These are phyloP conservation scores for Eurytoma californica DNA, from an alignment of 2,888 invertebrate species.

Conservation along the genomic window DNA sequence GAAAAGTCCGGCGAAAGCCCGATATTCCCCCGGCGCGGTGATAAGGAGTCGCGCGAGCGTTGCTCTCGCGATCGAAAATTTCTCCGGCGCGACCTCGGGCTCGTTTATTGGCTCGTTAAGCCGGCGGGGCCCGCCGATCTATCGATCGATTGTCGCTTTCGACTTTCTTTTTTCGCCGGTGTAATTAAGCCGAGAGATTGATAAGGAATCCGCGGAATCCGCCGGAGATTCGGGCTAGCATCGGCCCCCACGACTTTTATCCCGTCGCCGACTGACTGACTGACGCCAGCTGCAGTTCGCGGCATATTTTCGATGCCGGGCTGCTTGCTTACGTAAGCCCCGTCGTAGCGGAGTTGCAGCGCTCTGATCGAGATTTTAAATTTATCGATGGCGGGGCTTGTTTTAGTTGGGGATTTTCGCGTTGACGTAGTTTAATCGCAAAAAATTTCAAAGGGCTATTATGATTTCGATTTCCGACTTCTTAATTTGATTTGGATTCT, in stretches of 20 bases:
- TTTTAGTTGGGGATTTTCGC: no score
- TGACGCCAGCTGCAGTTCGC: neutral
- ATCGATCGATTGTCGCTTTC: conserved; percentile 52
- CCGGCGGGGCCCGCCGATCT: neutral
- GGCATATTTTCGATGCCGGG: neutral
- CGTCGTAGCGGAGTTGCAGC: no score
- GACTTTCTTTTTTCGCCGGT: conserved; percentile 40
- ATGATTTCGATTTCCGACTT: no score
- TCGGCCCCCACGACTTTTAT: neutral
- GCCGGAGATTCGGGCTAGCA: neutral
- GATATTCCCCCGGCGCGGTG: no score
- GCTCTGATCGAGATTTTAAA: no score
- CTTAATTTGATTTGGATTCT: no score
- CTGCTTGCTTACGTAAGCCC: neutral
- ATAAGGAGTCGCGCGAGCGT: neutral
- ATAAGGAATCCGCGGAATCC: neutral
- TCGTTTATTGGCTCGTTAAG: conserved; percentile 50
- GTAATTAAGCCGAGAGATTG: conserved; percentile 20
- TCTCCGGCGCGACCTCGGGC: neutral
- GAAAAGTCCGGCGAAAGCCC: no score
- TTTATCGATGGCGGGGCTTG: no score
- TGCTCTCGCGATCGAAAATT: neutral
- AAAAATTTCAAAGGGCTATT: no score
- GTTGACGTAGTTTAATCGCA: no score
- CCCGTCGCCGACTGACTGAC: neutral